Percentiles rank a stretch among this genome's conserved stretches.
Conservation (phyloP, 2,113 vertebrate species). For the Ginglymostoma cirratum region DNA sequence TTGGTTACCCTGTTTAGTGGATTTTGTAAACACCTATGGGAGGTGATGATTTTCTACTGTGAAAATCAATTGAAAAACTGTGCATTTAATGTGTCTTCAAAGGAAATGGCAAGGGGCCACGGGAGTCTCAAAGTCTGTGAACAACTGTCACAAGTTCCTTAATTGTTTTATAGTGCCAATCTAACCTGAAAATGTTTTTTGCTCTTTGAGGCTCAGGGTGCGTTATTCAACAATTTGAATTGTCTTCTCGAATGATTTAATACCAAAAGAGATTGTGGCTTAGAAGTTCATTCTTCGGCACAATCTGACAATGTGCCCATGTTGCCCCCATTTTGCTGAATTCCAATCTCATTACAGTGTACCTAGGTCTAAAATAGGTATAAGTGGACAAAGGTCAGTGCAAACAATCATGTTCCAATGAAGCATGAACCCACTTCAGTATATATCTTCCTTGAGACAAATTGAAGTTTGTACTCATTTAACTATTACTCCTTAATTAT, state of each 20-base stretch:
- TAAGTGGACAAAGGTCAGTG: background rate
- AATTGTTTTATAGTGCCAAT: background rate
- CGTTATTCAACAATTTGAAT: background rate
- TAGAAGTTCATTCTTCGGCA: background rate
- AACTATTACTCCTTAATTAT: background rate
- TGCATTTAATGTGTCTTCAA: conserved; percentile 9
- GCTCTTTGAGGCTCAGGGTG: background rate
- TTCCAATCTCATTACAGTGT: background rate
- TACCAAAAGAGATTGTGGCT: background rate
- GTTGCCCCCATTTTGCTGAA: background rate
- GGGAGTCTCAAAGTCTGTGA: background rate
- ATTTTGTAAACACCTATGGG: background rate
- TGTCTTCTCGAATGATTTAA: background rate
- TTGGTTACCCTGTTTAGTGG: background rate
- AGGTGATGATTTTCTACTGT: background rate
- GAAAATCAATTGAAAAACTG: background rate
- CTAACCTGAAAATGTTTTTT: background rate
- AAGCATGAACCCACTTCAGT: background rate
- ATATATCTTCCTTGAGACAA: background rate
- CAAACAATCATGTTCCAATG: background rate
- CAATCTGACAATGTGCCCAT: background rate
- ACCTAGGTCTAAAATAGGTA: background rate
- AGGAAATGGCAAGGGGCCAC: background rate
- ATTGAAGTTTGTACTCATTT: background rate
- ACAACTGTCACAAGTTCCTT: background rate